A percentile compares a stretch with the other conserved stretches of the same genome.
phyloP scores from a whole-genome alignment of 2,797 vertebrate genomes.

The Ataeniobius toweri region DNA sequence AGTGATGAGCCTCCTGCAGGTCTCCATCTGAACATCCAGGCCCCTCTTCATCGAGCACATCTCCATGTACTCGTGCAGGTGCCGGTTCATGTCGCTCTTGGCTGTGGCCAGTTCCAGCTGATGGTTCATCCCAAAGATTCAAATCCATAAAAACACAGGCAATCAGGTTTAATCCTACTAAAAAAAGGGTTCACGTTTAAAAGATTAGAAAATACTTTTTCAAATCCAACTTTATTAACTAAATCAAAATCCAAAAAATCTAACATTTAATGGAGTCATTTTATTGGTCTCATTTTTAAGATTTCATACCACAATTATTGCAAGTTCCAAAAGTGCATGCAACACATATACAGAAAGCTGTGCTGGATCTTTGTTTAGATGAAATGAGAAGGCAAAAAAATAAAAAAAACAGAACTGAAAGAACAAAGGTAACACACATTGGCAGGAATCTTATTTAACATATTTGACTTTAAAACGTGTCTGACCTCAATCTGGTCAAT shows the following conservation, averaged over 20 bases:
- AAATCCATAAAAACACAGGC: background rate
- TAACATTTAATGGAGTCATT: too few relatives aligned
- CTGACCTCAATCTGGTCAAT: conserved; percentile 97
- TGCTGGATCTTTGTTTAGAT: background rate
- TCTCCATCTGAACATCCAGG: conserved; percentile 97
- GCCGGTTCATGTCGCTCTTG: conserved; percentile 96
- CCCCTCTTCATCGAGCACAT: conserved; percentile 99
- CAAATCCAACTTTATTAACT: background rate
- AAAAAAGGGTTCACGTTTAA: background rate
- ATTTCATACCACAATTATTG: background rate
- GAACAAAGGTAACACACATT: background rate
- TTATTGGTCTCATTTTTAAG: background rate
- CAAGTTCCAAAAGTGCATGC: background rate
- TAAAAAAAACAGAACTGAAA: background rate
- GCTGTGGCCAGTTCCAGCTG: conserved; percentile 95
- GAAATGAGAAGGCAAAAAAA: background rate
- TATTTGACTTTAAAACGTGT: background rate
- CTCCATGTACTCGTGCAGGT: conserved; percentile 98
- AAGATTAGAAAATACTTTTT: background rate
- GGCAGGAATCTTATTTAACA: conserved; percentile 1
- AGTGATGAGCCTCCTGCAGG: conserved; percentile 94
- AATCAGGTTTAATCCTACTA: background rate
- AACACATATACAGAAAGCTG: conserved; percentile 1
- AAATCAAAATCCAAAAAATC: background rate
- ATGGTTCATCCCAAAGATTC: background rate